A percentile compares a stretch with the other conserved stretches of the same genome.
phyloP scores from a whole-genome alignment of 2,797 vertebrate genomes.

The Percopsis omiscomaycus region DNA sequence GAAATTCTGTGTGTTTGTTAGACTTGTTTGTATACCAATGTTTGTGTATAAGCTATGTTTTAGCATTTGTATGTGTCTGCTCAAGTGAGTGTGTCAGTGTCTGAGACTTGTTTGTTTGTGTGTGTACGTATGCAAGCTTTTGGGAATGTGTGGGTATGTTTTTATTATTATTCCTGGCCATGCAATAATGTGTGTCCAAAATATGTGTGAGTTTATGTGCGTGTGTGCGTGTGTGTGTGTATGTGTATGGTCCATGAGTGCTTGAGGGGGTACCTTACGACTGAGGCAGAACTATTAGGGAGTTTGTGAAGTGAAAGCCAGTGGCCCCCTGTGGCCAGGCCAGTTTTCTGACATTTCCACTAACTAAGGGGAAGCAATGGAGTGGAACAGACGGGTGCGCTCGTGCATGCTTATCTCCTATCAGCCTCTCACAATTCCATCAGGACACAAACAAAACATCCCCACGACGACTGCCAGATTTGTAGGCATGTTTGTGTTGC shows the following conservation, averaged over 20 bases:
- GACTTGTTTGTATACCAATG: too few relatives aligned
- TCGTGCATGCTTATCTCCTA: slow-evolving; percentile 48
- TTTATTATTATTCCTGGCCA: too few relatives aligned
- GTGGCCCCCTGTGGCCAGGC: slow-evolving; percentile 8
- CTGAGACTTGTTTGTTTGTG: too few relatives aligned
- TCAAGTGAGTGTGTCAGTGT: too few relatives aligned
- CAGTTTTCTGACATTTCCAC: slow-evolving; percentile 47
- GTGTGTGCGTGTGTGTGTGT: too few relatives aligned
- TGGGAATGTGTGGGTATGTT: too few relatives aligned
- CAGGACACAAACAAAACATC: slow-evolving; percentile 43
- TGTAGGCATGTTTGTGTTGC: not conserved
- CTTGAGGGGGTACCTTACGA: slow-evolving; percentile 16
- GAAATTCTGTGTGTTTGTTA: too few relatives aligned
- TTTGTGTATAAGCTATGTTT: too few relatives aligned
- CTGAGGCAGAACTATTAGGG: slow-evolving; percentile 3
- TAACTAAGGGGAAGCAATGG: slow-evolving; percentile 37
- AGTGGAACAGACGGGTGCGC: slow-evolving; percentile 29
- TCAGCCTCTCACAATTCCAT: slow-evolving; percentile 23
- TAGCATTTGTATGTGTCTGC: too few relatives aligned
- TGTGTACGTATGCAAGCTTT: too few relatives aligned
- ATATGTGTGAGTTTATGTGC: too few relatives aligned
- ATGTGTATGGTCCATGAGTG: slow-evolving; percentile 5
- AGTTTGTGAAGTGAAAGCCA: slow-evolving; percentile 27
- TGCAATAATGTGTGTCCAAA: too few relatives aligned
- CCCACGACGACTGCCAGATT: slow-evolving; percentile 12